These are phyloP conservation scores for Phenacoccus solenopsis DNA, from an alignment of 1,140 invertebrate species.

Conservation along the genomic window DNA sequence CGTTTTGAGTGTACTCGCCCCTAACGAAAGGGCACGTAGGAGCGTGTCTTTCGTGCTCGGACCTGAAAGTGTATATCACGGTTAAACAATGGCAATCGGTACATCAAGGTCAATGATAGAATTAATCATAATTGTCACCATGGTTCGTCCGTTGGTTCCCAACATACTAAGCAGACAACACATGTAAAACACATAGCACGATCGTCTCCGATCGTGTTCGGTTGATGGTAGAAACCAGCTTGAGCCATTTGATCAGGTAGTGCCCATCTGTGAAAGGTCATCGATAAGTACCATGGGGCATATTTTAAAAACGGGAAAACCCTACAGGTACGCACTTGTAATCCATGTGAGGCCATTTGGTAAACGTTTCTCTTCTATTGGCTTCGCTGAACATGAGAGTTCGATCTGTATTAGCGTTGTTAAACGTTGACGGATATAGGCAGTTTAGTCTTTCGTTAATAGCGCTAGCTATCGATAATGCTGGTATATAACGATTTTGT, in stretches of 20 bases:
- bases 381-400: slow-evolving; percentile 80
- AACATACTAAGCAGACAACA: slow-evolving; percentile 72
- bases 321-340: slow-evolving; percentile 54
- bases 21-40: slow-evolving; percentile 84
- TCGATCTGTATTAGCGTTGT: slow-evolving; percentile 20
- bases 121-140: slow-evolving; percentile 34
- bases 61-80: slow-evolving; percentile 40
- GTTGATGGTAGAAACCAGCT: slow-evolving; percentile 89
- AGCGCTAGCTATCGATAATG: slow-evolving; percentile 73
- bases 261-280: slow-evolving; percentile 63
- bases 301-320: neutral
- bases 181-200: slow-evolving; percentile 91
- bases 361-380: slow-evolving; percentile 74
- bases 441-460: slow-evolving; percentile 72
- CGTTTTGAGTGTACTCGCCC: slow-evolving; percentile 89
- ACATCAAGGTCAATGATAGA: no score
- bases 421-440: slow-evolving; percentile 41
- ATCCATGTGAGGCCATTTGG: slow-evolving; percentile 90
- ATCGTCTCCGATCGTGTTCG: slow-evolving; percentile 75
- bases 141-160: slow-evolving; percentile 91
- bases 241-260: slow-evolving; percentile 89
- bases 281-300: neutral
- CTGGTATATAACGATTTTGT: slow-evolving; percentile 67
- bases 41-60: slow-evolving; percentile 86
- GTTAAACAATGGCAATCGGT: neutral